A percentile compares a stretch with the other conserved stretches of the same genome.
phyloP scores from a whole-genome alignment of 53 echinoderm and acorn worm species.

The Paracentrotus lividus region DNA sequence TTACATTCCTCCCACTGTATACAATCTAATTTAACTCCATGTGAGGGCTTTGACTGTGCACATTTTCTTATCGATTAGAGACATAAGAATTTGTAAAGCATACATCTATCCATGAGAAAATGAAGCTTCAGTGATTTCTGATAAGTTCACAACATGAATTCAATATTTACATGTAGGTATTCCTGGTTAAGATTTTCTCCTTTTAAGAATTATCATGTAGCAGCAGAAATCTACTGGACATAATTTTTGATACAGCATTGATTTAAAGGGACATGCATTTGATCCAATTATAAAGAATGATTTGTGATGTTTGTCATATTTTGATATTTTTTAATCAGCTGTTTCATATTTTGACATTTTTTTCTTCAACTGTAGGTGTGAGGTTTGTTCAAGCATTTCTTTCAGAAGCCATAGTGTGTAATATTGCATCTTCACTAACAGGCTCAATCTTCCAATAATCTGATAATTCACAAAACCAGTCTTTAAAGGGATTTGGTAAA shows the following conservation, averaged over 20 bases:
- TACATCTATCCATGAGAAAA: neutral
- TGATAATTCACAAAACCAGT: too few relatives aligned
- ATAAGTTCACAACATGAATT: slow-evolving; percentile 4
- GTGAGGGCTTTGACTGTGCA: neutral
- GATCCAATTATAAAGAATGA: too few relatives aligned
- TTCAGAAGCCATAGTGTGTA: too few relatives aligned
- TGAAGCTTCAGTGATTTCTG: neutral
- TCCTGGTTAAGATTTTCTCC: neutral
- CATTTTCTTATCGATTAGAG: neutral
- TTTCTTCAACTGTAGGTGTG: too few relatives aligned
- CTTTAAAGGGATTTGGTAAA: too few relatives aligned
- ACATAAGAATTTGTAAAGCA: neutral
- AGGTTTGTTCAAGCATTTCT: too few relatives aligned
- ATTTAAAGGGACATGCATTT: neutral
- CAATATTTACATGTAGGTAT: neutral
- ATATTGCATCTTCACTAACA: too few relatives aligned
- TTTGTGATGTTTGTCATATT: too few relatives aligned
- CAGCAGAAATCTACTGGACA: neutral
- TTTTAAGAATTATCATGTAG: neutral
- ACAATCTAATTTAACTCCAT: neutral
- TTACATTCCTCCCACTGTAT: neutral
- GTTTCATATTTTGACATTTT: too few relatives aligned
- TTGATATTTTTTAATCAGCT: too few relatives aligned
- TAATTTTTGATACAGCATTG: too few relatives aligned
- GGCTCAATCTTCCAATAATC: too few relatives aligned